These are phyloP conservation scores for Zelleria hepariella DNA, from an alignment of 2,888 invertebrate species.

Conservation along the genomic window DNA sequence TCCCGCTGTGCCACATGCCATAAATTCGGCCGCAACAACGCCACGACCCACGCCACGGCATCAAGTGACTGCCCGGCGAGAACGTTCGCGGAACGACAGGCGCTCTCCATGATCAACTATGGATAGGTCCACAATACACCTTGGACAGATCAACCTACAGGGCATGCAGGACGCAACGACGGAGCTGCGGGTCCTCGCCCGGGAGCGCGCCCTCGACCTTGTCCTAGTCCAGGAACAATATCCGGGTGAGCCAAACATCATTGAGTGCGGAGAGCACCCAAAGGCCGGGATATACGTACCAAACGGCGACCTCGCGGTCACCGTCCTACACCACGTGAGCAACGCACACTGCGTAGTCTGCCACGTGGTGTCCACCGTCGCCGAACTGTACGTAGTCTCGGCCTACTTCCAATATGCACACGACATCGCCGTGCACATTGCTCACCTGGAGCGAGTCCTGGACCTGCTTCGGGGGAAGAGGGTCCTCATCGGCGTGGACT, in stretches of 20 bases:
- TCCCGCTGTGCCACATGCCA: conserved; percentile 19
- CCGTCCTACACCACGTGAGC: conserved; percentile 14
- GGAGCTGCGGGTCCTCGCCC: conserved; percentile 16
- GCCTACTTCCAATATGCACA: conserved; percentile 18
- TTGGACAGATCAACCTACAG: conserved; percentile 20
- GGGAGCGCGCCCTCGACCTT: conserved; percentile 12
- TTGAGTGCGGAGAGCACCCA: conserved; percentile 7
- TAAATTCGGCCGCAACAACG: conserved; percentile 10
- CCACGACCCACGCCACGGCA: conserved; percentile 12
- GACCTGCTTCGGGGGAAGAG: background rate
- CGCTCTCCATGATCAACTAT: conserved; percentile 7
- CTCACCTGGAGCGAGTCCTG: background rate
- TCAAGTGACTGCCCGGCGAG: conserved; percentile 16
- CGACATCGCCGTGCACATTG: conserved; percentile 12
- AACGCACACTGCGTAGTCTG: conserved; percentile 13
- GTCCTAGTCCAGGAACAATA: conserved; percentile 22
- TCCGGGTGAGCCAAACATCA: background rate
- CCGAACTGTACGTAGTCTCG: conserved; percentile 12
- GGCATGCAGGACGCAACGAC: conserved; percentile 14
- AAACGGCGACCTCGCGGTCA: background rate
- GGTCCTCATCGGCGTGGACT: conserved; percentile 3
- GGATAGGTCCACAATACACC: conserved; percentile 2
- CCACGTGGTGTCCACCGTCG: conserved; percentile 4
- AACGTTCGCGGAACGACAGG: conserved; percentile 10
- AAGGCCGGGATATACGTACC: conserved; percentile 15